phyloP scores from a whole-genome alignment of 2,113 vertebrate species.

The Mola mola region DNA sequence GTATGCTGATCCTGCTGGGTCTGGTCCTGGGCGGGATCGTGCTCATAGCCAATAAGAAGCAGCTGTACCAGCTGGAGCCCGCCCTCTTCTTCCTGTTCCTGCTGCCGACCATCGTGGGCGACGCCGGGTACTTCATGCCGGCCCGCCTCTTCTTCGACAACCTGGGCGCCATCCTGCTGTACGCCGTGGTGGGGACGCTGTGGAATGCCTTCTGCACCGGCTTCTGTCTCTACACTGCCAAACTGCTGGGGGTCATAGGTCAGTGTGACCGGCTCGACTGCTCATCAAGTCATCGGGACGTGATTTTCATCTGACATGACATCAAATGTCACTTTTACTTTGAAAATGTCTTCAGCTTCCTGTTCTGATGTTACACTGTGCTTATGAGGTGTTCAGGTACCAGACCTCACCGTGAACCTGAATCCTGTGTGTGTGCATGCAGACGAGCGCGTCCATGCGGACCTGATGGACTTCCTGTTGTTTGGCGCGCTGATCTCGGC shows the following conservation, averaged over 20 bases:
- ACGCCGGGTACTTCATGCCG: conserved; percentile 97
- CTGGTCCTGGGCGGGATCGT: conserved; percentile 94
- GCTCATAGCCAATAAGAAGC: conserved; percentile 91
- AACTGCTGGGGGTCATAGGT: conserved; percentile 73
- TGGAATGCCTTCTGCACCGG: conserved; percentile 96
- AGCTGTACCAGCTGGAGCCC: conserved; percentile 93
- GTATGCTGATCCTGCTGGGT: conserved; percentile 94
- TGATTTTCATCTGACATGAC: no score
- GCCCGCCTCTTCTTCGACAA: conserved; percentile 96
- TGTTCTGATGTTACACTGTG: not conserved
- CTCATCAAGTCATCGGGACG: no score
- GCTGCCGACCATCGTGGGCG: conserved; percentile 93
- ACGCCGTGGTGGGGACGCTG: conserved; percentile 93
- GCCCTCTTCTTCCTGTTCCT: conserved; percentile 98
- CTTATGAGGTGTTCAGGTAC: no score
- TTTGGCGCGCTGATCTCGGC: conserved; percentile 96
- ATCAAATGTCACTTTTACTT: no score
- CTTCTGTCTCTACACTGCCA: conserved; percentile 87
- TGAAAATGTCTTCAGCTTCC: no score
- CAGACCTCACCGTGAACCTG: not conserved
- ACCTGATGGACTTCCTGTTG: conserved; percentile 94
- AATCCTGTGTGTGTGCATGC: not conserved
- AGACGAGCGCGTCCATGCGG: conserved; percentile 87
- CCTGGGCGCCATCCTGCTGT: conserved; percentile 93
- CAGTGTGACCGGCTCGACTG: no score